Evolutionary conservation across 2,113 vertebrate genomes (phyloP).

Genomic region (Egretta garzetta): DNA sequence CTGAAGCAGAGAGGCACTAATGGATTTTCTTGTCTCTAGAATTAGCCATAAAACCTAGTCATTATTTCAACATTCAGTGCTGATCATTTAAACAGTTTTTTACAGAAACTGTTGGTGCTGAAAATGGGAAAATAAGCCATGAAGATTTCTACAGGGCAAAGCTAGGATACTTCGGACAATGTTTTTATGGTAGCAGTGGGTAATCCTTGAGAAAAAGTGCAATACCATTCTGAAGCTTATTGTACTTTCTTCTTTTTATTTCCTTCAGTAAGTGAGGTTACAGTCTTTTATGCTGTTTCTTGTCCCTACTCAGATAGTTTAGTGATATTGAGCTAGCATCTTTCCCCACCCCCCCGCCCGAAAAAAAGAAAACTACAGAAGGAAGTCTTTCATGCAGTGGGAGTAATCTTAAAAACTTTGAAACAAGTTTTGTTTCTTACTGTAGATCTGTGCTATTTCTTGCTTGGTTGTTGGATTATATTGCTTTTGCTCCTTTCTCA

Average conservation of each 20-base stretch:
- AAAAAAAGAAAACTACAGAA: neutral
- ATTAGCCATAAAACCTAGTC: neutral
- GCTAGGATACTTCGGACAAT: neutral
- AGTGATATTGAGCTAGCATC: neutral
- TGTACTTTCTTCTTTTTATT: neutral
- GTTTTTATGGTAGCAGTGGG: neutral
- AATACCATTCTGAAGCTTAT: neutral
- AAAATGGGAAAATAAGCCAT: neutral
- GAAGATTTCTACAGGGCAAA: neutral
- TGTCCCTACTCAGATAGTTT: neutral
- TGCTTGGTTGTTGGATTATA: neutral
- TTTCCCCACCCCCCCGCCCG: fast-evolving
- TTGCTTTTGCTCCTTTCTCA: neutral
- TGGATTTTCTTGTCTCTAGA: neutral
- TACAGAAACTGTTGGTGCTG: neutral
- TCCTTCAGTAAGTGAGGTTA: neutral
- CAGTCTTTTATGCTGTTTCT: neutral
- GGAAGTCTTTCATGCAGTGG: neutral
- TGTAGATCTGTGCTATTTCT: neutral
- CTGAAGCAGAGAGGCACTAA: neutral
- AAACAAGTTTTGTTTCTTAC: neutral
- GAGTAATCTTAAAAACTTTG: neutral
- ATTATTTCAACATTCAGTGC: neutral
- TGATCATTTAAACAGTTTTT: neutral
- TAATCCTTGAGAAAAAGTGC: neutral